These are phyloP conservation scores for Chrysomela aeneicollis DNA, from an alignment of 2,888 invertebrate species.

Conservation along the genomic window DNA sequence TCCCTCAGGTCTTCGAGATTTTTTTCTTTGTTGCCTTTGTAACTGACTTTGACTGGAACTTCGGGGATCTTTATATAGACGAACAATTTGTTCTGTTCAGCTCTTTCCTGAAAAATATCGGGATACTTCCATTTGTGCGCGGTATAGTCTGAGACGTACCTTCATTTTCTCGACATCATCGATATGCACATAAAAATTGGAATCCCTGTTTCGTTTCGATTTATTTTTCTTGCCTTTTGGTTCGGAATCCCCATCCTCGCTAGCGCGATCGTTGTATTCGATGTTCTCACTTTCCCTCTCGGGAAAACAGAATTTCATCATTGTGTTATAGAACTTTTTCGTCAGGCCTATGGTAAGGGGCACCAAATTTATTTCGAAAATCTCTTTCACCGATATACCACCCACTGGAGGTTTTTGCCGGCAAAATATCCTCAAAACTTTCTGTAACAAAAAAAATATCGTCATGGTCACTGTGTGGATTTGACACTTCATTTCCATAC, in stretches of 20 bases:
- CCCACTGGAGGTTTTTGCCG: slow-evolving; percentile 96
- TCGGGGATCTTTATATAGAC: slow-evolving; percentile 99
- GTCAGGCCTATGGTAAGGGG: slow-evolving; percentile 92
- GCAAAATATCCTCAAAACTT: slow-evolving; percentile 93
- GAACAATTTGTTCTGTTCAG: slow-evolving; percentile 97
- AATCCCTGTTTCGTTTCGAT: slow-evolving; percentile 74
- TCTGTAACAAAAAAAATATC: slow-evolving; percentile 56
- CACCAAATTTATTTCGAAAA: slow-evolving; percentile 97
- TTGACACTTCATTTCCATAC: slow-evolving; percentile 46
- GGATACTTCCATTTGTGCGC: slow-evolving; percentile 10
- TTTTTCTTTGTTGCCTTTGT: slow-evolving; percentile 98
- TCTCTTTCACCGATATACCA: slow-evolving; percentile 98
- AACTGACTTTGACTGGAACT: slow-evolving; percentile 83
- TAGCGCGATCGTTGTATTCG: slow-evolving; percentile 68
- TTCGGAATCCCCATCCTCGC: slow-evolving; percentile 65
- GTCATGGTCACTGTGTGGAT: background rate
- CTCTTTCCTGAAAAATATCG: slow-evolving; percentile 77
- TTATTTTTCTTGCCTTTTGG: slow-evolving; percentile 61
- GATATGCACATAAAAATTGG: slow-evolving; percentile 89
- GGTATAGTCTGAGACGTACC: slow-evolving; percentile 58
- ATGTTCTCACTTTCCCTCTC: slow-evolving; percentile 88
- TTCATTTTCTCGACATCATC: slow-evolving; percentile 99
- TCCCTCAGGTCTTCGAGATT: slow-evolving; percentile 96
- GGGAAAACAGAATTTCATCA: slow-evolving; percentile 97
- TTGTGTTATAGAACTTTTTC: slow-evolving; percentile 95